Evolutionary conservation across 2,113 vertebrate species (phyloP).

Genomic region (Ginglymostoma cirratum): DNA sequence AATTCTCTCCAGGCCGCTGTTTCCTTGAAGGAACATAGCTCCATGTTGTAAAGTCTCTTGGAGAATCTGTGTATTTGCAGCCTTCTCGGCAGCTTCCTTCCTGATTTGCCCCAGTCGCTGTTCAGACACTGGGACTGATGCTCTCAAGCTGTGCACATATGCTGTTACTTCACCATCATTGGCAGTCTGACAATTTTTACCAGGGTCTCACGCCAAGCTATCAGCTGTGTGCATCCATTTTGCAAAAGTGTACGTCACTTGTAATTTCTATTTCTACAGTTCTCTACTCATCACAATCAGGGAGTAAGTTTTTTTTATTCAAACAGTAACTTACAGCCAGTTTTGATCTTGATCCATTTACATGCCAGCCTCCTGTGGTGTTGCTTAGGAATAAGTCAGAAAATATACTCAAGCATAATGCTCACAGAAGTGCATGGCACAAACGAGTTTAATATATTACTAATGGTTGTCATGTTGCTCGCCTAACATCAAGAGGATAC

Average conservation of each 20-base stretch:
- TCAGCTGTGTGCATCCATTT: neutral
- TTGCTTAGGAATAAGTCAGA: neutral
- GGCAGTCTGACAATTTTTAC: conserved; percentile 4
- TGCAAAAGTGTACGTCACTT: neutral
- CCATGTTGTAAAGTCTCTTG: neutral
- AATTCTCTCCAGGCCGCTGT: neutral
- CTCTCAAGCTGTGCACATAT: conserved; percentile 9
- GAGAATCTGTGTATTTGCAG: neutral
- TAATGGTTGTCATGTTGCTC: neutral
- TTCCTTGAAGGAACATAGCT: neutral
- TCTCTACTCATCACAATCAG: neutral
- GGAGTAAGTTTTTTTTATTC: neutral
- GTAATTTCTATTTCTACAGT: neutral
- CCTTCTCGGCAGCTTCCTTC: neutral
- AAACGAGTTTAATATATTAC: neutral
- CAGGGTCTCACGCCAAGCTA: neutral
- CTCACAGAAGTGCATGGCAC: neutral
- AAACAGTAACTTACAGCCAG: neutral
- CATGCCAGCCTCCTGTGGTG: neutral
- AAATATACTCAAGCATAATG: neutral
- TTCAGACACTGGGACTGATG: neutral
- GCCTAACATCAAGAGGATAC: neutral
- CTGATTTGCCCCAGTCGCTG: neutral
- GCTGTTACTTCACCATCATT: conserved; percentile 6
- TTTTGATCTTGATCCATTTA: neutral